Conservation (phyloP, 2,113 vertebrate genomes). For the Beaufortia kweichowensis region DNA sequence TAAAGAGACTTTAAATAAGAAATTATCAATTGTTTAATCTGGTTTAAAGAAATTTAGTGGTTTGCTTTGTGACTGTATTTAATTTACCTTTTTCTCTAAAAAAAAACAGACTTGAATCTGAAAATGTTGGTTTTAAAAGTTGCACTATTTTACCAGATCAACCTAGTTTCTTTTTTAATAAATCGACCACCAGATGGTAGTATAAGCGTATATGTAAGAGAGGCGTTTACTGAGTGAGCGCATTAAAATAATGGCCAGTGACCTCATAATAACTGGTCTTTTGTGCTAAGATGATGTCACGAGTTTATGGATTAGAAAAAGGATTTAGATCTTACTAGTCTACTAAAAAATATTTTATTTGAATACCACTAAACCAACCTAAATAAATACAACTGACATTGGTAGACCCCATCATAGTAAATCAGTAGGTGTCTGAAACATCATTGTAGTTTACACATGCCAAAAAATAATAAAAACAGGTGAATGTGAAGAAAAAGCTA, state of each 20-base stretch:
- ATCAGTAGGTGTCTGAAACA: background rate
- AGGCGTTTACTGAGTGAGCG: background rate
- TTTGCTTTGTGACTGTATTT: too few species aligned
- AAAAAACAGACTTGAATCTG: background rate
- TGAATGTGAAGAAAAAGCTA: too few species aligned
- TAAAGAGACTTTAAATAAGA: background rate
- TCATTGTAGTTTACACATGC: too few species aligned
- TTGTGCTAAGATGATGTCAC: slow-evolving; percentile 3
- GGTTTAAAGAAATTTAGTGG: too few species aligned
- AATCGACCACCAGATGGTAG: slow-evolving; percentile 34
- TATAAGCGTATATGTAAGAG: background rate
- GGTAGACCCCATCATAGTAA: background rate
- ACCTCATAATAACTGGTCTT: slow-evolving; percentile 26
- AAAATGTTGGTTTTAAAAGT: background rate
- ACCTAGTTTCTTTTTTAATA: background rate
- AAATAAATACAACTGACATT: background rate
- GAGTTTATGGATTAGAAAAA: slow-evolving; percentile 10
- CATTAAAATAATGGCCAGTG: background rate
- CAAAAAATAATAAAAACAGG: too few species aligned
- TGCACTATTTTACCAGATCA: background rate
- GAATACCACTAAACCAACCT: slow-evolving; percentile 6
- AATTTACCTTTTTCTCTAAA: too few species aligned
- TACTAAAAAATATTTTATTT: background rate
- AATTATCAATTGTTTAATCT: too few species aligned
- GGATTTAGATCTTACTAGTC: background rate